Percentiles rank a stretch among this genome's conserved stretches.
Evolutionary conservation across 1,140 invertebrate genomes (phyloP).

Genomic region (Drosophila azteca): DNA sequence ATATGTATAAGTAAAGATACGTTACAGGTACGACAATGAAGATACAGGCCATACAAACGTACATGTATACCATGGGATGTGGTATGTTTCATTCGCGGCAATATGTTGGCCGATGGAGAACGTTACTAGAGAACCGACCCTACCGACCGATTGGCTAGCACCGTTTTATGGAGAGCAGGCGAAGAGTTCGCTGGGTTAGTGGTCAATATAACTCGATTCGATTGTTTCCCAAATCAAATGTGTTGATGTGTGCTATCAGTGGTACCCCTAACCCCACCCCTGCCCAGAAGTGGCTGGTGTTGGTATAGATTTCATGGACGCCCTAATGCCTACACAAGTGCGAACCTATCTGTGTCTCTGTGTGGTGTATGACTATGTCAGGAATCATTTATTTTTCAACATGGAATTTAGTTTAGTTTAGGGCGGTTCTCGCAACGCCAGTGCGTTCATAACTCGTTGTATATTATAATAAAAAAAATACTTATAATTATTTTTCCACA

Average conservation of each 20-base stretch:
- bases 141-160: neutral
- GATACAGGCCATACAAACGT: slow-evolving; percentile 3
- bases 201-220: slow-evolving; percentile 21
- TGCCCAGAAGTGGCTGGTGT: too few relatives aligned
- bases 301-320: slow-evolving; percentile 32
- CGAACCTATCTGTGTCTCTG: slow-evolving; percentile 17
- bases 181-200: slow-evolving; percentile 44
- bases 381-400: slow-evolving; percentile 53
- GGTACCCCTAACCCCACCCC: neutral
- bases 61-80: neutral
- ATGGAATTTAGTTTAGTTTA: slow-evolving; percentile 63
- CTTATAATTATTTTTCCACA: neutral
- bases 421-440: slow-evolving; percentile 46
- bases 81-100: slow-evolving; percentile 10
- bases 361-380: slow-evolving; percentile 19
- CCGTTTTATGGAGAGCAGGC: slow-evolving; percentile 40
- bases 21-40: neutral
- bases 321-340: slow-evolving; percentile 5
- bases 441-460: neutral
- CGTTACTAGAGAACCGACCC: neutral
- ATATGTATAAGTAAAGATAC: neutral
- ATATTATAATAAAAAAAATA: neutral
- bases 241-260: slow-evolving; percentile 14
- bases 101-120: slow-evolving; percentile 23
- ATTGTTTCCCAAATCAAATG: slow-evolving; percentile 9